A percentile compares a stretch with the other conserved stretches of the same genome.
Evolutionary conservation across 2,113 vertebrate species (phyloP).

Genomic region (Cinclus cinclus): DNA sequence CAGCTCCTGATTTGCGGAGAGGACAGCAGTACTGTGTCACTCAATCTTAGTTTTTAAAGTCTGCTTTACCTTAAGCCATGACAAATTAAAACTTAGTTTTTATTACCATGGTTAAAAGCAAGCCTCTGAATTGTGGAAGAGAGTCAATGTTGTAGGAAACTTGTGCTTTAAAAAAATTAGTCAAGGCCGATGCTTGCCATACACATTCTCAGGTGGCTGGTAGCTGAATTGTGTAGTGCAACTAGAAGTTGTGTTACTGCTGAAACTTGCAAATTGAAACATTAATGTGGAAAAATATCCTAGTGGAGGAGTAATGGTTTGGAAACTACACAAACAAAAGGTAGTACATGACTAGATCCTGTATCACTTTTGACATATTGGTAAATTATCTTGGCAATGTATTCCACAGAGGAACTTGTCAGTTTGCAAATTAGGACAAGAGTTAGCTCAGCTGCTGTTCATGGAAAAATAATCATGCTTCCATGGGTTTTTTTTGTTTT

Average conservation of each 20-base stretch:
- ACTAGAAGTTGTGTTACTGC: background rate
- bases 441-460: background rate
- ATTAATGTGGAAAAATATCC: background rate
- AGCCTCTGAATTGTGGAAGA: background rate
- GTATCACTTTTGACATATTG: rapidly evolving
- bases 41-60: background rate
- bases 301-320: background rate
- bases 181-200: background rate
- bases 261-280: background rate
- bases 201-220: background rate
- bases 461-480: background rate
- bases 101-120: background rate
- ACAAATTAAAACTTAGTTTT: background rate
- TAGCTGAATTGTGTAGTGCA: background rate
- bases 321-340: background rate
- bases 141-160: background rate
- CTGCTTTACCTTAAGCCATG: background rate
- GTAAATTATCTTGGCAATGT: background rate
- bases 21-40: background rate
- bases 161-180: background rate
- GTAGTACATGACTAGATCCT: background rate
- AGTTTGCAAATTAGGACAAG: background rate
- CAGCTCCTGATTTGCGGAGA: background rate
- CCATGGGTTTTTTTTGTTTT: background rate
- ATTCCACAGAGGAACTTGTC: background rate